These are phyloP conservation scores for Pontoporia blainvillei DNA, from an alignment of 2,113 vertebrate species.

Conservation along the genomic window DNA sequence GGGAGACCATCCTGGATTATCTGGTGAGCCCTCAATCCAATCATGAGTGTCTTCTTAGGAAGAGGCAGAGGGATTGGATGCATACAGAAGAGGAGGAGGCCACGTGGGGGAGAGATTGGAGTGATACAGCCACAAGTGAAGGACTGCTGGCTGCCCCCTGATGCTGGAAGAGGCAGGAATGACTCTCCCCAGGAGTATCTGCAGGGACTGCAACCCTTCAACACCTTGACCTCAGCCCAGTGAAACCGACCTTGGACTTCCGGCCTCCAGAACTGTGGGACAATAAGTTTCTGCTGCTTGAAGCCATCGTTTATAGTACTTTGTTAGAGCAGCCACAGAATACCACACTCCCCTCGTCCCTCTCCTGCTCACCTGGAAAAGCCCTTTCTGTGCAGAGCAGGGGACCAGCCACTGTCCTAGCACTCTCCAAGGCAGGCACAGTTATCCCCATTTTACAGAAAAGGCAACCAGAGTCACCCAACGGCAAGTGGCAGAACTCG, in stretches of 20 bases:
- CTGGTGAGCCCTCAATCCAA: no score
- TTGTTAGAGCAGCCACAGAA: background rate
- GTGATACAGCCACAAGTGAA: background rate
- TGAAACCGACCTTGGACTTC: background rate
- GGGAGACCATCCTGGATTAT: background rate
- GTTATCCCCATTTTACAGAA: background rate
- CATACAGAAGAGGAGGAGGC: background rate
- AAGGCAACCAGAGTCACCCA: background rate
- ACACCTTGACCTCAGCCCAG: background rate
- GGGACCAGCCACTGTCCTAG: background rate
- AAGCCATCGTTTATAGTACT: background rate
- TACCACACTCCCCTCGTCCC: background rate
- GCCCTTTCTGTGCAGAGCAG: background rate
- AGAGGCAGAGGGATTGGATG: background rate
- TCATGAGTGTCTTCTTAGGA: background rate
- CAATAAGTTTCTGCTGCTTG: background rate
- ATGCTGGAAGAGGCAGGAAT: background rate
- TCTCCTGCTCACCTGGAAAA: background rate
- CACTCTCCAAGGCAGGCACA: accelerated
- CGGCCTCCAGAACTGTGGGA: background rate
- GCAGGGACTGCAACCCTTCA: no score
- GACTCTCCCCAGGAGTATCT: accelerated
- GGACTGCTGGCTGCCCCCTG: background rate
- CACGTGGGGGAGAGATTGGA: background rate
- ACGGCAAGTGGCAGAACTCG: background rate